Conservation (phyloP, 2,113 vertebrate genomes). For the Rhinolophus sinicus region DNA sequence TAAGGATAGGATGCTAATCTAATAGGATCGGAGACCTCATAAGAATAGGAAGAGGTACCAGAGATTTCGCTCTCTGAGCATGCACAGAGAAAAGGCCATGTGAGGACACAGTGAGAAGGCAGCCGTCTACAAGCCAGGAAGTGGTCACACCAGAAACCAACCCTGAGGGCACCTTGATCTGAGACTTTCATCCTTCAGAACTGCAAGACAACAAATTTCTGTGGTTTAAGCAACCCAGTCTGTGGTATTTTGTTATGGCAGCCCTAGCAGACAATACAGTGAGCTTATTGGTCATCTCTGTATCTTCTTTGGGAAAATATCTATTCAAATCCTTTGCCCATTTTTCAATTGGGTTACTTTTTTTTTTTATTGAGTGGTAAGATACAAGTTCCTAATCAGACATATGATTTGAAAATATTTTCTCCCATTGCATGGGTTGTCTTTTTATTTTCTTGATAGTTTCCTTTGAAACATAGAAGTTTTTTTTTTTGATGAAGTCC, state of each 20-base stretch:
- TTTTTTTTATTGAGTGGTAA: constrained; percentile 9
- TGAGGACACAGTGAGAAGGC: not conserved
- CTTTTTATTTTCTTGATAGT: not conserved
- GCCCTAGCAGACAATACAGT: not conserved
- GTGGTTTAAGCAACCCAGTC: not conserved
- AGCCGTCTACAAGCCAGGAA: not conserved
- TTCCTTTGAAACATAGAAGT: not conserved
- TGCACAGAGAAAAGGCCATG: not conserved
- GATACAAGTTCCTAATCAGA: not conserved
- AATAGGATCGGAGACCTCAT: not conserved
- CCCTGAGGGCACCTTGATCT: not conserved
- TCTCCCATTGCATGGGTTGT: not conserved
- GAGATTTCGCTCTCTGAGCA: not conserved
- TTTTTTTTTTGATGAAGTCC: not conserved
- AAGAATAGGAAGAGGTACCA: not conserved
- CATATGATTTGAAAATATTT: not conserved
- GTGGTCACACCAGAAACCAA: not conserved
- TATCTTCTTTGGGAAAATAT: not conserved
- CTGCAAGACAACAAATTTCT: not conserved
- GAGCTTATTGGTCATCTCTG: not conserved
- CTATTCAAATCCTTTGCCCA: not conserved
- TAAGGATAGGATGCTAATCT: not conserved
- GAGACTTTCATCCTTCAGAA: not conserved
- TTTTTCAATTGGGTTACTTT: not conserved
- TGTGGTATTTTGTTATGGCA: not conserved